Base-by-base conservation (phyloP, 2,888 invertebrate genomes). In the Machimus rusticus region DNA sequence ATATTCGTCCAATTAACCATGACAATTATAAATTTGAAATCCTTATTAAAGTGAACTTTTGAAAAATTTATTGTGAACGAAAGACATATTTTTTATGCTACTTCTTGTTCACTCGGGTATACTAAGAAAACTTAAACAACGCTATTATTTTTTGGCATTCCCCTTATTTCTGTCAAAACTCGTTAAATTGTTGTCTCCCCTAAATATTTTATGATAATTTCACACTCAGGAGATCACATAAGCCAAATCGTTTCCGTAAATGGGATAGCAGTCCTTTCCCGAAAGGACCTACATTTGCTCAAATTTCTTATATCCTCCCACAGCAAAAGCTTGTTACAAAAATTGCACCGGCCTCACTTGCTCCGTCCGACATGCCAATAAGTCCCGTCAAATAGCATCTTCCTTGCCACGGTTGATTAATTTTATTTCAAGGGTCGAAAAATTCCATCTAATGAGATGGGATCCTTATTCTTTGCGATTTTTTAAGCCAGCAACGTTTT, bases 361-460 rank as follows among this genome's bases (percentile, higher is more conserved):
- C 14, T 66, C 43, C 5, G 4, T 46, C 66, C 66, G 23, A 12
- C 28, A 28, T 28, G 66, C 28, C 6, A 66, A 12, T 66, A 66
- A 66, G 28, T 28, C 28, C 66, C 23, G 23, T 12, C 66, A 66
- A 66, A 66, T 66, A 66, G 66, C 66, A 28, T 28, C 23, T 19
- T 66, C 23, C 8, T 12, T 28, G 66, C 1, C 19, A 34, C 77
- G 77, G 77, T 77, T 77, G 77, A 77, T 77, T 77, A 77, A 77
- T 77, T 77, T 77, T 77, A 77, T 77, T 77, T 77, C 37, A 77
- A 39, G 77, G 39, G 77, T 39, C 77, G 23, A 66, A 77, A 77
- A 77, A 77, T 76, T 39, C 76, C 2, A 76, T 19, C 76, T 76
- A 76, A 76, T 76, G 76, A 76, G 76, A 76, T 76, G n/a, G 76